Evolutionary conservation across 2,797 vertebrate species (phyloP).

Genomic region (Myripristis murdjan): DNA sequence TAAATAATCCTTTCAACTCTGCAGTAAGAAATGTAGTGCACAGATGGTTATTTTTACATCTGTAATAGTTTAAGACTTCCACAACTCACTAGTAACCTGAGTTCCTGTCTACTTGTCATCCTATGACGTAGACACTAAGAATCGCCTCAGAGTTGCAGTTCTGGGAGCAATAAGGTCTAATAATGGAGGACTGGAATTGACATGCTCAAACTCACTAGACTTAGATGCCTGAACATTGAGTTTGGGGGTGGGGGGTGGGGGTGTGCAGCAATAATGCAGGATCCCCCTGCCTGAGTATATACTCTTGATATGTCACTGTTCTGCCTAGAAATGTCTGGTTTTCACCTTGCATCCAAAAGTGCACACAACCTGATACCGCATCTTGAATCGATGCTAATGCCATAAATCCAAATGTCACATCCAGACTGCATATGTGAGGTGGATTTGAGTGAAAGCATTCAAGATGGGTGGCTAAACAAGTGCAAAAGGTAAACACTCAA

Average conservation of each 20-base stretch:
- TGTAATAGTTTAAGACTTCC: slow-evolving; percentile 18
- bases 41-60: not conserved
- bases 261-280: not conserved
- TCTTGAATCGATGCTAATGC: slow-evolving; percentile 18
- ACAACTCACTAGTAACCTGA: slow-evolving; percentile 8
- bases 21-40: not conserved
- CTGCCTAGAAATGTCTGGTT: not conserved
- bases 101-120: slow-evolving; percentile 7
- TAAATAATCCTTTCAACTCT: slow-evolving; percentile 10
- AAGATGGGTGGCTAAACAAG: slow-evolving; percentile 23
- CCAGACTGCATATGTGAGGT: slow-evolving; percentile 1
- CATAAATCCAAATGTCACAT: slow-evolving; percentile 12
- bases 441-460: slow-evolving; percentile 4
- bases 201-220: not conserved
- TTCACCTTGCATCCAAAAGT: slow-evolving; percentile 22
- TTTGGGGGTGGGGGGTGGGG: too few relatives aligned
- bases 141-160: not conserved
- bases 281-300: not conserved
- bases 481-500: slow-evolving; percentile 26
- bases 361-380: slow-evolving; percentile 28
- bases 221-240: not conserved
- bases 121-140: not conserved
- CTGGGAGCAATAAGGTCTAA: not conserved
- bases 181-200: slow-evolving; percentile 3
- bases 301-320: not conserved